A percentile compares a stretch with the other conserved stretches of the same genome.
Evolutionary conservation across 2,888 invertebrate species (phyloP).

Genomic region (Nomada fabriciana): DNA sequence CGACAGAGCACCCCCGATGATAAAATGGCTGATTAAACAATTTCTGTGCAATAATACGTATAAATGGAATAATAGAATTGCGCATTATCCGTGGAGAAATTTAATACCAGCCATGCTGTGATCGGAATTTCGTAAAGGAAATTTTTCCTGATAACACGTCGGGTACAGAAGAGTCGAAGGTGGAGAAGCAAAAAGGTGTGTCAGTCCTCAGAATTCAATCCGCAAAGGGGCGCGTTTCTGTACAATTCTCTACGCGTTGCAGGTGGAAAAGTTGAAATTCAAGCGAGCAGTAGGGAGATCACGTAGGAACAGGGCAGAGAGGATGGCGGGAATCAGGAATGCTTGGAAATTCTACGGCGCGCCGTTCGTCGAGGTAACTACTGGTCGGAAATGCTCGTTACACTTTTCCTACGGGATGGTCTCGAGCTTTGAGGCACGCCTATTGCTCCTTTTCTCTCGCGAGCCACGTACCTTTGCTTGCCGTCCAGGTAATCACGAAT

Average conservation of each 20-base stretch:
- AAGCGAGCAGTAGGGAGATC: constrained; percentile 56
- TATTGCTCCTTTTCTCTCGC: constrained; percentile 3
- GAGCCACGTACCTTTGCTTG: neutral
- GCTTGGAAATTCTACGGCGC: constrained; percentile 49
- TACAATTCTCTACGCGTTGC: constrained; percentile 35
- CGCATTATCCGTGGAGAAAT: no score
- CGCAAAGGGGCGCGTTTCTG: constrained; percentile 13
- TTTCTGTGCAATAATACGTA: no score
- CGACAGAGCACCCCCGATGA: no score
- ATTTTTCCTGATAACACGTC: constrained; percentile 15
- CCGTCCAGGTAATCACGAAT: constrained; percentile 26
- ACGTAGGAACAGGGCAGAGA: constrained; percentile 59
- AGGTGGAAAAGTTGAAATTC: constrained; percentile 46
- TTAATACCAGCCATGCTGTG: no score
- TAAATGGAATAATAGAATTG: no score
- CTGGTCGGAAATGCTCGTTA: constrained; percentile 56
- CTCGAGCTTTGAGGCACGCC: constrained; percentile 4
- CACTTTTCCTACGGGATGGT: constrained; percentile 40
- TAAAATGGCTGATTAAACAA: no score
- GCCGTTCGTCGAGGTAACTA: constrained; percentile 71
- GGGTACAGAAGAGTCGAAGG: neutral
- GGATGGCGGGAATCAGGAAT: constrained; percentile 34
- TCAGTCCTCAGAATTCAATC: constrained; percentile 43
- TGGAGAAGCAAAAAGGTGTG: neutral
- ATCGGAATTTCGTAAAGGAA: constrained; percentile 9